These are phyloP conservation scores for Dallia pectoralis DNA, from an alignment of 2,797 vertebrate genomes.

Conservation along the genomic window DNA sequence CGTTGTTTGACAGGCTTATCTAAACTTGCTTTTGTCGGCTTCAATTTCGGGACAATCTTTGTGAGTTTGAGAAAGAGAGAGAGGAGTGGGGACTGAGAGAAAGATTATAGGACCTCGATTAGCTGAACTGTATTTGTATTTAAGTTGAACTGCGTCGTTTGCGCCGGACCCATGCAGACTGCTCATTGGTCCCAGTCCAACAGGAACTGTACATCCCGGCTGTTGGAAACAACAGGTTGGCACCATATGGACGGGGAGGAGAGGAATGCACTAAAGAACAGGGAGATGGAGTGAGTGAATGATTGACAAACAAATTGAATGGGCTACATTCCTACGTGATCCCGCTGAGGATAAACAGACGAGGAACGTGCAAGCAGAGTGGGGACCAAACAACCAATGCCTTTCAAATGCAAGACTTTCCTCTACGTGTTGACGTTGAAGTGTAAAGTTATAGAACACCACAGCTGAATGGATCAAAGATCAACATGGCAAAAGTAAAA, in stretches of 20 bases:
- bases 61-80: background rate
- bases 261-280: background rate
- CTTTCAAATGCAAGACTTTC: conserved; percentile 2
- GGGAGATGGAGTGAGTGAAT: background rate
- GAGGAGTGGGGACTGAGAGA: background rate
- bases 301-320: background rate
- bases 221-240: conserved; percentile 38
- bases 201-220: conserved; percentile 44
- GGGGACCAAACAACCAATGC: background rate
- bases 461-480: background rate
- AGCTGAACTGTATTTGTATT: background rate
- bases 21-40: background rate
- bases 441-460: background rate
- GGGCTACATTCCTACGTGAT: conserved; percentile 23
- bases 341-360: conserved; percentile 17
- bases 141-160: conserved; percentile 1
- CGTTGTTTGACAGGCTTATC: background rate
- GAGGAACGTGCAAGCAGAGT: background rate
- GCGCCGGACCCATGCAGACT: conserved; percentile 2
- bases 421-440: background rate
- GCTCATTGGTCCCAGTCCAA: conserved; percentile 15
- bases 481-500: background rate
- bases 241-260: conserved; percentile 24
- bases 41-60: background rate
- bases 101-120: background rate